Conservation (phyloP, 2,888 invertebrate genomes). For the Halictus ligatus region DNA sequence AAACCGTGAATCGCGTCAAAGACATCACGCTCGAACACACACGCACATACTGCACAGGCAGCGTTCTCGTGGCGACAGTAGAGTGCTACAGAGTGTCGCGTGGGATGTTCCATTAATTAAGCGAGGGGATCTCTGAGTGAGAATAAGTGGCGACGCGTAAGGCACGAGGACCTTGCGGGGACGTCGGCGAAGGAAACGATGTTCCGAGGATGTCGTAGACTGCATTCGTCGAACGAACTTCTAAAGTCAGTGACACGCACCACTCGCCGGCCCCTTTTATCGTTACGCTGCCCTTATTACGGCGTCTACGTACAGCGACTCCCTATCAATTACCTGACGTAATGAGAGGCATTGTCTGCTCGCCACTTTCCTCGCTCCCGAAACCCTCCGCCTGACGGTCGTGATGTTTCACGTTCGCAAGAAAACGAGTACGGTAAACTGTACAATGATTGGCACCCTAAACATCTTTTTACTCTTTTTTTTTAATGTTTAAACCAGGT, state of each 20-base stretch:
- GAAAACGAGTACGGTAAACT: no score
- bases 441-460: no score
- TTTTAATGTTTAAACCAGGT: no score
- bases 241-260: constrained; percentile 38
- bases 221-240: constrained; percentile 42
- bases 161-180: constrained; percentile 24
- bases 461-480: no score
- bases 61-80: constrained; percentile 23
- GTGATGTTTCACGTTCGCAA: not conserved
- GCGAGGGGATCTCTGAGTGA: constrained; percentile 54
- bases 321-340: constrained; percentile 33
- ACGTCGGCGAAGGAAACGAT: constrained; percentile 27
- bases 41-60: constrained; percentile 28
- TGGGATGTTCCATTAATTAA: constrained; percentile 79
- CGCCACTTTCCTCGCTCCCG: not conserved
- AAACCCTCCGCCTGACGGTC: not conserved
- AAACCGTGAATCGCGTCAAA: constrained; percentile 9
- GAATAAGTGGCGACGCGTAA: constrained; percentile 27
- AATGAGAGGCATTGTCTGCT: constrained; percentile 33
- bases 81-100: constrained; percentile 33
- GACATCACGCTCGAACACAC: constrained; percentile 31
- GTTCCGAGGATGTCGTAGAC: constrained; percentile 34
- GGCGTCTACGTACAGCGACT: constrained; percentile 16
- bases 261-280: constrained; percentile 37
- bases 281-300: constrained; percentile 37